These are phyloP conservation scores for Smithornis capensis DNA, from an alignment of 2,113 vertebrate species.

Conservation along the genomic window DNA sequence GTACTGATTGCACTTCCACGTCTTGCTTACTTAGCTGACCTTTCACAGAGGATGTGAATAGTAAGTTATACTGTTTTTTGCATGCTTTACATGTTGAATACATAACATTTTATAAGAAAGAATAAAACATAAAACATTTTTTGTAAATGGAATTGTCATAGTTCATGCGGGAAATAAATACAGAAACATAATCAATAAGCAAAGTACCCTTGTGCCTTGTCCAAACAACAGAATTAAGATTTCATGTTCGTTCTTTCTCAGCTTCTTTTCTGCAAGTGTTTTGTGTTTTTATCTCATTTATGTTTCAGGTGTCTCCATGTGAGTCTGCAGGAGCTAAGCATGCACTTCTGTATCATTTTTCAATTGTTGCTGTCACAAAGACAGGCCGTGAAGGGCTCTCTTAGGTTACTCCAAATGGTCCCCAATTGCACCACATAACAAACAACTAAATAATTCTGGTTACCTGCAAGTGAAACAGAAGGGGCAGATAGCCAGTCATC, in stretches of 20 bases:
- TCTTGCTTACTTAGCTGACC: not conserved
- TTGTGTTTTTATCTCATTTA: not conserved
- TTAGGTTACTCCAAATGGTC: not conserved
- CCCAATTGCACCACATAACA: not conserved
- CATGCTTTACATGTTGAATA: not conserved
- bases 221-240: not conserved
- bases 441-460: not conserved
- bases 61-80: not conserved
- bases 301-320: not conserved
- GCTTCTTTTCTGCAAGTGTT: not conserved
- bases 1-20: not conserved
- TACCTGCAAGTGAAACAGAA: not conserved
- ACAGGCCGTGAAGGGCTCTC: not conserved
- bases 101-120: not conserved
- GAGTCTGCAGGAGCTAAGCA: not conserved
- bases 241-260: not conserved
- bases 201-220: not conserved
- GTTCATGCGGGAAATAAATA: not conserved
- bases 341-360: not conserved
- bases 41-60: not conserved
- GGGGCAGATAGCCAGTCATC: not conserved
- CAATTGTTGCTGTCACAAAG: not conserved
- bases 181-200: not conserved
- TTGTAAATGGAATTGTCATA: not conserved
- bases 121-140: not conserved